Evolutionary conservation across 2,797 vertebrate genomes (phyloP), one percentile per base, ranked within the genome.

Genomic region (Crocidura indochinensis): DNA sequence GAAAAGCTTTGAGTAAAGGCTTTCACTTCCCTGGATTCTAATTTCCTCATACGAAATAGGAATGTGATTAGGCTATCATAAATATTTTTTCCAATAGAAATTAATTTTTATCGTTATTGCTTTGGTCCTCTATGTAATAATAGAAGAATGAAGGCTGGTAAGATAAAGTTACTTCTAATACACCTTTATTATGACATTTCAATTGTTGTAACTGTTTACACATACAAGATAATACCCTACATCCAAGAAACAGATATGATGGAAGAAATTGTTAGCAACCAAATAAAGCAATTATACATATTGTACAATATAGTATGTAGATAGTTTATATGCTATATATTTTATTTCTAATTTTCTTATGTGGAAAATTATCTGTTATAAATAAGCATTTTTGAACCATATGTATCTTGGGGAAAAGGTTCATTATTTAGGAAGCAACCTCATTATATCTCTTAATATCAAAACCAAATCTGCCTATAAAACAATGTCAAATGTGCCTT

Each of bases 161-260:
- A 60, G 19, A 17, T 53, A 53, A 53, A 53, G 4, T 53, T 53
- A 12, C 6, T 60, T 19, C 56, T 60, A 51, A 65, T 8, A 78
- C 71, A 60, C 53, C 10, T 75, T 93, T 12, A 22, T 8, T 24
- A 65, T 31, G 49, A 65, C 1, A 62, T 10, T 38, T 8, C 20
- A 3, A 31, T n/a, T 89, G 53, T 91, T 12, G 19, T 89, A 87
- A 73, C 83, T 68, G 46, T 80, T 92, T 92, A 64, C 2, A 49
- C 92, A 67, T 85, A 62, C 47, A 72, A 29, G 6, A 62, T 4
- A 31, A 6, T 74, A 38, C 24, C 46, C 14, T 69, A 89, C 46
- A 71, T 47, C 7, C 82, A 24, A 10, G 2, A 79, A 9, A 49
- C 5, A 65, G n/a, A 65, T 10, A 75, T 78, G 68, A 71, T 3